Evolutionary conservation across 1,140 invertebrate genomes (phyloP), one percentile per base, ranked within the genome.

Genomic region (Hyphantria cunea): DNA sequence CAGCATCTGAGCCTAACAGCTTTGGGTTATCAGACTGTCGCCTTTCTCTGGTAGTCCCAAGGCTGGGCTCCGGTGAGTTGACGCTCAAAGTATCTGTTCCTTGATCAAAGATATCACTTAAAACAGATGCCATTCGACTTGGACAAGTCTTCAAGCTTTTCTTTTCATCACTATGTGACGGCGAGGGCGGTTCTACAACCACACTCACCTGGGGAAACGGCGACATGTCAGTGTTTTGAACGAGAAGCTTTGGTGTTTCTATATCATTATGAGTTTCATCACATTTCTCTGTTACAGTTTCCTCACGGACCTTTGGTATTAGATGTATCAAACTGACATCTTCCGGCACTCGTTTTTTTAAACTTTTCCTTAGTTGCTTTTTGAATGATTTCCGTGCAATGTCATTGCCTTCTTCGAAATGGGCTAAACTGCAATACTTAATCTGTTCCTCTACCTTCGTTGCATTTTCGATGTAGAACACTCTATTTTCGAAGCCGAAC

Each of bases 381-480:
- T 94, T 94, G 75, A 96, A 95, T 3, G 95, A 96, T 76, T 93
- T 93, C 49, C 95, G 93, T 0, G 94, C 95, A 59, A 96, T 96
- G 78, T 96, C 95, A 79, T 93, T 96, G 33, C 95, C 95, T 89
- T 96, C 95, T 63, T 94, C 94, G 75, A 96, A 96, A 68, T 95
- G 93, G 6, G 95, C 95, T 69, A 96, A 87, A 78, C 94, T 95
- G 74, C 94, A 95, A 80, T 94, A 95, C 69, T 93, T 93, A 45
- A 92, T 92, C 49, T 94, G 93, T 73, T 87, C 93, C 80, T 82
- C 92, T 61, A 78, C 92, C 90, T 81, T 93, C 66, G 82, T 86
- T 84, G 77, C 89, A 70, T 92, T 93, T 86, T 91, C 91, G 47
- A 93, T 86, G 73, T 93, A 93, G 66, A 94, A 94, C 15, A 93